Evolutionary conservation across 1,140 invertebrate species (phyloP), one percentile per base, ranked within the genome.

Genomic region (Brachionus rubens): DNA sequence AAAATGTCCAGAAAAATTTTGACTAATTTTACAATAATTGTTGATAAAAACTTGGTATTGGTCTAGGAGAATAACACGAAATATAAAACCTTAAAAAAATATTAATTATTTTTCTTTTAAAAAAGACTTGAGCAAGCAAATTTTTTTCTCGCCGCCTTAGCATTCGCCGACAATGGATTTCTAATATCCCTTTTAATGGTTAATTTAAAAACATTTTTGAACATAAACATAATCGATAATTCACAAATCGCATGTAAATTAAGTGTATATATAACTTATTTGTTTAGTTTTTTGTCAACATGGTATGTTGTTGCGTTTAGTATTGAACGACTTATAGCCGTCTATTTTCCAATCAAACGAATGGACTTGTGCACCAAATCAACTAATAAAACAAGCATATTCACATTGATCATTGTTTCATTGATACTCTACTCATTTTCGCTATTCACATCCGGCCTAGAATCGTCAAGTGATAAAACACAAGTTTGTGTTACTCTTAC

Each of bases 101-200:
- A n/a, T n/a, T n/a, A n/a, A n/a, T n/a, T n/a, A n/a, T n/a, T n/a
- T n/a, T n/a, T n/a, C n/a, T n/a, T n/a, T n/a, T n/a, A n/a, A n/a
- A n/a, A n/a, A 75, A 88, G 1, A 86, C 84, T 72, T 82, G 86
- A 80, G 78, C 87, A 1, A 87, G 86, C 70, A 87, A 86, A 0
- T 86, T 86, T 54, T 87, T 87, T 67, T 87, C 75, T 88, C 21
- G 87, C 87, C 0, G 87, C 87, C 0, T 77, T 88, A 12, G 85
- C 87, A 3, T 82, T 80, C 0, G 83, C 87, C 0, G 87, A 88
- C 77, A 85, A 87, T 36, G 82, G 84, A 6, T 88, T 86, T 62
- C 78, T 88, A 3, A 78, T 85, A 4, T 81, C 84, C 0, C 65
- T 88, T n/a, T 77, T 87, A 3, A 76, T 87, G 0, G 84, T 86